A percentile compares a stretch with the other conserved stretches of the same genome.
Conservation (phyloP, 1,140 invertebrate species). For the Micrasema minimum region DNA sequence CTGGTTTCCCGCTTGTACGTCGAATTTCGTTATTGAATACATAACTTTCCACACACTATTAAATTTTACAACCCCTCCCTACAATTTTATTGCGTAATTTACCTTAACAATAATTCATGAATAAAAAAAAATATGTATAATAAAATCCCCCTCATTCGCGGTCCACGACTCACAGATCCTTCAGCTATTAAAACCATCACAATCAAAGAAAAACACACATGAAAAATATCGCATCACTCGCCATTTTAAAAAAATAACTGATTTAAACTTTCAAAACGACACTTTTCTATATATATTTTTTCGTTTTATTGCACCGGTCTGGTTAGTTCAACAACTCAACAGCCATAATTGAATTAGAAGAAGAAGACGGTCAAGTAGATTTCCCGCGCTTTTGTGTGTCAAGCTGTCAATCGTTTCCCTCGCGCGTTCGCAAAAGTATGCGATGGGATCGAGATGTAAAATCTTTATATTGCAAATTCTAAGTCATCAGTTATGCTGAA, state of each 20-base stretch:
- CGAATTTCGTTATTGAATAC: too few relatives aligned
- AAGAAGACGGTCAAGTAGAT: not conserved
- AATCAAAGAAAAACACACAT: slow-evolving; percentile 28
- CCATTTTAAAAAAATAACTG: slow-evolving; percentile 23
- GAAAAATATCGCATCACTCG: not conserved
- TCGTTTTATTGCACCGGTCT: not conserved
- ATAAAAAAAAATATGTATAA: too few relatives aligned
- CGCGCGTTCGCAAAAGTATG: slow-evolving; percentile 2
- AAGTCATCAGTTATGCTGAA: slow-evolving; percentile 7
- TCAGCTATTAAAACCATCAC: slow-evolving; percentile 25
- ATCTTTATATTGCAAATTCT: slow-evolving; percentile 31
- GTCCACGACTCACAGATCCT: slow-evolving; percentile 20
- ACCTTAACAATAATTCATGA: too few relatives aligned
- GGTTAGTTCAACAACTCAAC: not conserved
- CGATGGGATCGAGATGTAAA: not conserved
- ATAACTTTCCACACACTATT: too few relatives aligned
- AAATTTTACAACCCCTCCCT: too few relatives aligned
- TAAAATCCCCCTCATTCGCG: slow-evolving; percentile 43
- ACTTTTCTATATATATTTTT: too few relatives aligned
- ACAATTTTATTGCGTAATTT: too few relatives aligned
- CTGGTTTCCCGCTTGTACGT: too few relatives aligned
- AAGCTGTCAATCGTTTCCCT: not conserved
- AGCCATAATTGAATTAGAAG: slow-evolving; percentile 11
- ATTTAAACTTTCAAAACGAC: too few relatives aligned
- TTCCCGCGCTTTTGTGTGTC: slow-evolving; percentile 6